Evolutionary conservation across 2,113 vertebrate genomes (phyloP).

Genomic region (Thoracochromis brauschi): DNA sequence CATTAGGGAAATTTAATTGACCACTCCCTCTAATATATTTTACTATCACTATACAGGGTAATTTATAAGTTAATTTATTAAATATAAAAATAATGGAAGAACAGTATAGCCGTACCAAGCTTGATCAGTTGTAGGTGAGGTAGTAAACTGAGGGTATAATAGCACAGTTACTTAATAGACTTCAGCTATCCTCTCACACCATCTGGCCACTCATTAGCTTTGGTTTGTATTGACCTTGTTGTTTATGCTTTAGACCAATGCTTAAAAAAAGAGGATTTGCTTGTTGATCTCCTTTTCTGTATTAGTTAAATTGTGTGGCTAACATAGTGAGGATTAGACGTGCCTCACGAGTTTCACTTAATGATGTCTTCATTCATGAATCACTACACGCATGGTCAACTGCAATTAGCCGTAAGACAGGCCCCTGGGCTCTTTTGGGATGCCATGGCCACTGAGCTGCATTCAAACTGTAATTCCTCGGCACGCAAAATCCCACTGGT

Average conservation of each 20-base stretch:
- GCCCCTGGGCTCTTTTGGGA: background rate
- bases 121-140: background rate
- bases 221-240: constrained; percentile 16
- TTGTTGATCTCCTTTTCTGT: background rate
- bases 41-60: background rate
- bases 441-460: background rate
- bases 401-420: background rate
- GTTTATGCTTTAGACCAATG: constrained; percentile 5
- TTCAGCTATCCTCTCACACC: constrained; percentile 27
- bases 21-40: background rate
- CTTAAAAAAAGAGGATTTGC: background rate
- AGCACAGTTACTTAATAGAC: constrained; percentile 31
- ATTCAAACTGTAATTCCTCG: constrained; percentile 1
- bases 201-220: constrained; percentile 46
- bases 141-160: background rate
- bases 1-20: background rate
- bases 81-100: background rate
- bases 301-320: background rate
- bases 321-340: background rate
- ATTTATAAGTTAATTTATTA: background rate
- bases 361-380: constrained; percentile 2
- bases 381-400: background rate
- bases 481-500: background rate
- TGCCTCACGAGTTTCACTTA: background rate
- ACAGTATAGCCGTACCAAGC: background rate